Evolutionary conservation across 2,888 invertebrate species (phyloP).

Genomic region (Nasonovia ribisnigri): DNA sequence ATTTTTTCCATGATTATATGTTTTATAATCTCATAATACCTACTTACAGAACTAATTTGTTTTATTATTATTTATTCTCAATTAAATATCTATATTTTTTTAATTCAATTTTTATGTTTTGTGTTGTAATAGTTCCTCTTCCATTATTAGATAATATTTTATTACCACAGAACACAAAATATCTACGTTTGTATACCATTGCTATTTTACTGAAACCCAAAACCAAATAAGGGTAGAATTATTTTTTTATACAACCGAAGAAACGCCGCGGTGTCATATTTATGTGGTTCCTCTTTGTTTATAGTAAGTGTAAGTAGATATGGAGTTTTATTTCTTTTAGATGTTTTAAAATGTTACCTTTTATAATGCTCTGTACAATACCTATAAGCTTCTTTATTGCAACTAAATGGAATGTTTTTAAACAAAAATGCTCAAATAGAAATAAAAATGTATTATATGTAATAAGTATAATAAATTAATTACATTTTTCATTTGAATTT

Average conservation of each 20-base stretch:
- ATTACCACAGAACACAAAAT: slow-evolving; percentile 14
- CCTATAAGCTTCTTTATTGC: not conserved
- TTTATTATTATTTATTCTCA: not conserved
- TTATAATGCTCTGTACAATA: not conserved
- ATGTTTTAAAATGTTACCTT: not conserved
- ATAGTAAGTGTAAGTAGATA: not conserved
- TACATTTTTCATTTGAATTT: not conserved
- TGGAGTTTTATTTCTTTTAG: slow-evolving; percentile 27
- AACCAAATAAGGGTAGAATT: slow-evolving; percentile 53
- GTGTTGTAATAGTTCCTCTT: not conserved
- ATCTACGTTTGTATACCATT: not conserved
- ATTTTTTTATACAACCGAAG: not conserved
- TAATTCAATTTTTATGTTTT: not conserved
- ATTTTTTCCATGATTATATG: not conserved
- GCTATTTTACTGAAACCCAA: slow-evolving; percentile 42
- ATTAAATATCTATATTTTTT: not conserved
- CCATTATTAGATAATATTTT: slow-evolving; percentile 1
- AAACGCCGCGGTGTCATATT: not conserved
- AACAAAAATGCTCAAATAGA: not conserved
- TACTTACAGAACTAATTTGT: not conserved
- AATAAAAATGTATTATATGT: not conserved
- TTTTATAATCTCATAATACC: not conserved
- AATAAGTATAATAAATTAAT: not conserved
- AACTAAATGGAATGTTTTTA: not conserved
- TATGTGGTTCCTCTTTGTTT: not conserved